These are phyloP conservation scores for Teinopalpus imperialis DNA, from an alignment of 2,888 invertebrate genomes.

Conservation along the genomic window DNA sequence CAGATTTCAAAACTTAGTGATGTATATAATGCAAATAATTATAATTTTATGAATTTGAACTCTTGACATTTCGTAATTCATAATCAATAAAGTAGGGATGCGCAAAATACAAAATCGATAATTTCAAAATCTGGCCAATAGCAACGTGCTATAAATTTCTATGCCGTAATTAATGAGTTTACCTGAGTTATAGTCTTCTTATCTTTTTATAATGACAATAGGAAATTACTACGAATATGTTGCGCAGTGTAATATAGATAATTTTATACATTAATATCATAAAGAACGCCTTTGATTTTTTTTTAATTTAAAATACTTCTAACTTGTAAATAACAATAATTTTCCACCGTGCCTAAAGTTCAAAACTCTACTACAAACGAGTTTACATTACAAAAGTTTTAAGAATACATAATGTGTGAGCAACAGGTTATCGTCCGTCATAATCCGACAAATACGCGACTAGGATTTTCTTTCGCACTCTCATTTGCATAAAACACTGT, in stretches of 20 bases:
- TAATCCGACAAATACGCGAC: conserved; percentile 73
- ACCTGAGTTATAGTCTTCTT: no score
- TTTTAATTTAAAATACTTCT: not conserved
- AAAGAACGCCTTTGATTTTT: no score
- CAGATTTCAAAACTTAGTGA: no score
- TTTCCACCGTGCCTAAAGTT: conserved; percentile 12
- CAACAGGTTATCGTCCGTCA: conserved; percentile 75
- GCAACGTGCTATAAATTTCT: no score
- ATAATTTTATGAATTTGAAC: no score
- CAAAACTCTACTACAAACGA: conserved; percentile 25
- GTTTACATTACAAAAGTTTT: conserved; percentile 55
- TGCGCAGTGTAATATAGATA: conserved; percentile 39
- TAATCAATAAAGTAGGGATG: conserved; percentile 15
- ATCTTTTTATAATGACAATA: conserved; percentile 10
- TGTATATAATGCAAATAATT: no score
- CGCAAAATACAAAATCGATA: conserved; percentile 21
- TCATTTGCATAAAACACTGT: conserved; percentile 63
- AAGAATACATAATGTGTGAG: conserved; percentile 64
- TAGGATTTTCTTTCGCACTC: conserved; percentile 66
- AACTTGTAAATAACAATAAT: conserved; percentile 2
- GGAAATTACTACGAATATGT: conserved; percentile 34
- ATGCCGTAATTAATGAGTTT: no score
- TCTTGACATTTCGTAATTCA: conserved; percentile 11
- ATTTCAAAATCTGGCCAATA: no score
- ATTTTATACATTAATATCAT: not conserved